Evolutionary conservation across 2,113 vertebrate species (phyloP).

Genomic region (Cyanoderma ruficeps): DNA sequence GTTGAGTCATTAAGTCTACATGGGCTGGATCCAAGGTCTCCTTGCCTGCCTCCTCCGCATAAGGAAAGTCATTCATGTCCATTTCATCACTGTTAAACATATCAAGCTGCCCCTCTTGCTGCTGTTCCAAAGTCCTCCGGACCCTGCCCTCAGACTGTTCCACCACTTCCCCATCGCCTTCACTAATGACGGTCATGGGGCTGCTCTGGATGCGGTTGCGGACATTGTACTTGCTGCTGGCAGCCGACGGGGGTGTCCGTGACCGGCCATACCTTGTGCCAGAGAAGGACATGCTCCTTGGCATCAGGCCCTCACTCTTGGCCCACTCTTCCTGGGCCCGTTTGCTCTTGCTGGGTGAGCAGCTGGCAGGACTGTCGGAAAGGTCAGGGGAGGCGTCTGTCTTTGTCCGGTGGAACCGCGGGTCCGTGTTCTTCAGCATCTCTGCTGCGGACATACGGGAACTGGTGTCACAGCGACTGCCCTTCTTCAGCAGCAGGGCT

Average conservation of each 20-base stretch:
- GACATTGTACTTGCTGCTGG: slow-evolving; percentile 94
- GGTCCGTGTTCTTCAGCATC: slow-evolving; percentile 94
- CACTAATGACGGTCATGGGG: slow-evolving; percentile 97
- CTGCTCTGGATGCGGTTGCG: slow-evolving; percentile 94
- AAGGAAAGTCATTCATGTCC: not conserved
- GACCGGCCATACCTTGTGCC: slow-evolving; percentile 86
- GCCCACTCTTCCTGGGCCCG: slow-evolving; percentile 87
- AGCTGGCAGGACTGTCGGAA: slow-evolving; percentile 70
- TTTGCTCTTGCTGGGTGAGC: slow-evolving; percentile 77
- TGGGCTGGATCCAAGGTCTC: not conserved
- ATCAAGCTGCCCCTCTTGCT: slow-evolving; percentile 28
- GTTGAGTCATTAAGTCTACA: slow-evolving; percentile 24
- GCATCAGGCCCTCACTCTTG: slow-evolving; percentile 82
- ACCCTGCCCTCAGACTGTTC: slow-evolving; percentile 76
- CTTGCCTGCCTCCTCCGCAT: slow-evolving; percentile 9
- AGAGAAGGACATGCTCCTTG: slow-evolving; percentile 81
- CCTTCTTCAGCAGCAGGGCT: slow-evolving; percentile 95
- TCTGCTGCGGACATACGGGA: slow-evolving; percentile 94
- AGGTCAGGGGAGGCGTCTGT: slow-evolving; percentile 70
- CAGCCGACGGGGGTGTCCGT: slow-evolving; percentile 90
- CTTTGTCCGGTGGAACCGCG: slow-evolving; percentile 82
- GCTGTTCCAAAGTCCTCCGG: slow-evolving; percentile 32
- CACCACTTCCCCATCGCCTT: slow-evolving; percentile 87
- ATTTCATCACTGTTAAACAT: slow-evolving; percentile 37
- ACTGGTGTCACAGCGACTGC: slow-evolving; percentile 88